These are phyloP conservation scores for Drosophila micromelanica DNA, from an alignment of 1,140 invertebrate genomes.

Conservation along the genomic window DNA sequence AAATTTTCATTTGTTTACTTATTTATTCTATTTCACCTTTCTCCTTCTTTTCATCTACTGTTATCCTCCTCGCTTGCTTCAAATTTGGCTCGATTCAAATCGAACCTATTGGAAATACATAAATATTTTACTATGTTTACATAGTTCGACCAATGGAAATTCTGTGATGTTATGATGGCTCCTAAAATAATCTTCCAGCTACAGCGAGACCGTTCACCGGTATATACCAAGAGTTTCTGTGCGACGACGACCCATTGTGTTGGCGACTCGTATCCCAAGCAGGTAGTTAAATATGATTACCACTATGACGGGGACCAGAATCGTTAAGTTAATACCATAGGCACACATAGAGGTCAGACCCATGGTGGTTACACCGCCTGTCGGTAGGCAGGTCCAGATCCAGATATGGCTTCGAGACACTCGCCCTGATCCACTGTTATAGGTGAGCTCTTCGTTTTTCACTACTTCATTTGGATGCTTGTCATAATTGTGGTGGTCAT, in stretches of 20 bases:
- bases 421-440: conserved; percentile 81
- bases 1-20: conserved; percentile 69
- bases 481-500: conserved; percentile 88
- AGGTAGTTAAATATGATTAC: conserved; percentile 24
- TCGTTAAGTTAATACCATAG: conserved; percentile 23
- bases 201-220: conserved; percentile 20
- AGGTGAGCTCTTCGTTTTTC: conserved; percentile 95
- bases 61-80: conserved; percentile 9
- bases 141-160: conserved; percentile 23
- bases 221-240: not conserved
- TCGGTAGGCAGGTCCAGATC: conserved; percentile 25
- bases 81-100: conserved; percentile 35
- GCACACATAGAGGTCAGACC: not conserved
- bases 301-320: conserved; percentile 24
- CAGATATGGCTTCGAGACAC: not conserved
- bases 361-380: not conserved
- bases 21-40: conserved; percentile 78
- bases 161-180: conserved; percentile 28
- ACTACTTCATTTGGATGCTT: conserved; percentile 96
- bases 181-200: conserved; percentile 17
- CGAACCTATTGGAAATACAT: conserved; percentile 48
- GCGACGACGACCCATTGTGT: not conserved
- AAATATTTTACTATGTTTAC: conserved; percentile 15
- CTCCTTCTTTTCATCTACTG: conserved; percentile 66
- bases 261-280: not conserved